These are phyloP conservation scores for Hermodice carunculata DNA, from an alignment of 2,888 invertebrate genomes.

Conservation along the genomic window DNA sequence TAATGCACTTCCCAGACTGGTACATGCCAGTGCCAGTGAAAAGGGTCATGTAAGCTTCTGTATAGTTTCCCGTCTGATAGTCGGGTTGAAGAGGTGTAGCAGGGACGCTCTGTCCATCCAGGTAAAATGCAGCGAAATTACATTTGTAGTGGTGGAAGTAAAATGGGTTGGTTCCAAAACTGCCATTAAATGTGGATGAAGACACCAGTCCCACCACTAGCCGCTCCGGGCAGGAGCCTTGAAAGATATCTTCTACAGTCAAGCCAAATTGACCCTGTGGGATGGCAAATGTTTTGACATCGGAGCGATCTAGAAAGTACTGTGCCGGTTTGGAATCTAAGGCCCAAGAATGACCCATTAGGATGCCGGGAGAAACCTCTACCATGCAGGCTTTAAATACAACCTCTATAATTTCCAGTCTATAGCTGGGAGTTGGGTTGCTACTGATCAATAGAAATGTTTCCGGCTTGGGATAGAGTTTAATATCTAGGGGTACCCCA, in stretches of 20 bases:
- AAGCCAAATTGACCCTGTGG: neutral
- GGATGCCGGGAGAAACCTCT: neutral
- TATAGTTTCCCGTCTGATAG: neutral
- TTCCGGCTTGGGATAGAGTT: too few relatives aligned
- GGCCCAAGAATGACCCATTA: neutral
- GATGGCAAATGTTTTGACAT: neutral
- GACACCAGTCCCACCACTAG: neutral
- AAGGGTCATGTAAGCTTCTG: neutral
- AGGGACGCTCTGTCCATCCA: neutral
- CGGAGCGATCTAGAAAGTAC: neutral
- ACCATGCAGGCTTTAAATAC: neutral
- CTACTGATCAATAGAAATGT: neutral
- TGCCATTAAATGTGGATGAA: neutral
- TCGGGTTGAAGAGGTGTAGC: neutral
- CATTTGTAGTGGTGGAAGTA: neutral
- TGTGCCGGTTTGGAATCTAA: neutral
- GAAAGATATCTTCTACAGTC: neutral
- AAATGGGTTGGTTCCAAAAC: neutral
- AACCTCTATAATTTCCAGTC: neutral
- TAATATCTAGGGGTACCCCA: neutral
- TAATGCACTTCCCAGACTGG: neutral
- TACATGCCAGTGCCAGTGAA: neutral
- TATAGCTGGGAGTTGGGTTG: neutral
- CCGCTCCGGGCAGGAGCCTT: neutral
- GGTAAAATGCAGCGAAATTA: neutral